Base-by-base conservation (phyloP, 2,113 vertebrate genomes). In the Trematocara zebra region DNA sequence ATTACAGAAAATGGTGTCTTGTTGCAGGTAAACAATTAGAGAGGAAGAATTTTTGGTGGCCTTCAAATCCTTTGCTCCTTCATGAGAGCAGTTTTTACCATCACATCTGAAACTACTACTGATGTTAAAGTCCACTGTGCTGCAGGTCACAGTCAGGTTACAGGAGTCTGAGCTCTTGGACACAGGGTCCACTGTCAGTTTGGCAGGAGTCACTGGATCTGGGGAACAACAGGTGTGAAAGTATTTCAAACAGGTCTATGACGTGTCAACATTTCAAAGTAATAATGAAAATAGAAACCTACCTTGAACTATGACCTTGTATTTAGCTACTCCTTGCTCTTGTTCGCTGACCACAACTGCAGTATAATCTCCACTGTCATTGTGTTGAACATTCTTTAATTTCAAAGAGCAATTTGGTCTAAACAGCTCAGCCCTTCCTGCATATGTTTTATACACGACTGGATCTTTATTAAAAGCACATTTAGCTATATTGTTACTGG, bases 371-470 rank as follows among this genome's bases (percentile, higher is more conserved):
- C 82, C 82, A 35, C 37, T 84, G 53, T 49, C 8, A 2, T 0
- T 20, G 4, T 49, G 69, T 17, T 84, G 1, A 0, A 84, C 12
- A 7, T 15, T 28, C 2, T 2, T 56, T 8, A 28, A 31, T 57
- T 0, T 0, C 54, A 57, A 31, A 31, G 26, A 37, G 12, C 0
- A 1, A 20, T 37, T 78, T 6, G 1, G 1, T 15, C 8, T 0
- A 20, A 78, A 56, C 3, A 28, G 0, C 23, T 15, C 7, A n/a
- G 0, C 51, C 5, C 1, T 83, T 31, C 1, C 4, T 57, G 2
- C 2, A n/a, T 54, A 81, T 1, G 1, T 1, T 0, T 1, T 0
- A 37, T 0, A 9, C 2, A n/a, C 0, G 0, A 7, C 1, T 9
- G 49, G 49, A 5, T 18, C 1, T 0, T 1, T 20, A 11, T 53